Base-by-base conservation (phyloP, 1,140 invertebrate genomes). In the Dryas iulia region DNA sequence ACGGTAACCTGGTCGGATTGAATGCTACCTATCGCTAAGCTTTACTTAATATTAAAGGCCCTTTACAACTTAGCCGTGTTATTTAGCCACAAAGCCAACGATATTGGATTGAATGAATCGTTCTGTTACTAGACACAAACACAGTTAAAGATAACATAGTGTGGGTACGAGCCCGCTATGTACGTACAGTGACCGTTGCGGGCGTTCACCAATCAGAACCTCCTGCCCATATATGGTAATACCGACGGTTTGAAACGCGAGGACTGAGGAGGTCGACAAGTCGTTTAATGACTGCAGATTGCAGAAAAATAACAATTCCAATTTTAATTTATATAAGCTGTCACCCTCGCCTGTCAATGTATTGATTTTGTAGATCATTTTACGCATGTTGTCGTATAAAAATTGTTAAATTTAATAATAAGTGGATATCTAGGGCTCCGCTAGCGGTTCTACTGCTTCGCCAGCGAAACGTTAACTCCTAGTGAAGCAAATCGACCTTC, bases 141-240 rank as follows among this genome's bases (percentile, higher is more conserved):
- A 83, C 83, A 81, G 54, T 35, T 26, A 82, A 77, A 66, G 21
- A 59, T 70, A 11, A 31, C 12, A 61, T 65, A 66, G 59, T 72
- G 59, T 74, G 65, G 73, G 73, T 76, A 66, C 72, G 78, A 74
- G 81, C 79, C 77, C 67, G 76, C 65, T 69, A 69, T 80, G 76
- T 87, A 77, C 68, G 71, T 79, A 86, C 73, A 76, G 75, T 76
- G 79, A 84, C 84, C 80, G 83, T 83, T 85, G 85, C 72, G 77
- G 62, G 75, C 76, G 72, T 90, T 77, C 77, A 92, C 95, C 95
- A 95, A 95, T 95, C 73, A 75, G 47, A 64, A 66, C 63, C 94
- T 94, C 94, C 94, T 95, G 94, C 94, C 95, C 95, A 95, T 95
- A 95, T 95, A 95, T 95, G 94, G 95, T 94, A 94, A 94, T 94